These are phyloP conservation scores for Nothoprocta pentlandii DNA, from an alignment of 2,113 vertebrate genomes.

Conservation along the genomic window DNA sequence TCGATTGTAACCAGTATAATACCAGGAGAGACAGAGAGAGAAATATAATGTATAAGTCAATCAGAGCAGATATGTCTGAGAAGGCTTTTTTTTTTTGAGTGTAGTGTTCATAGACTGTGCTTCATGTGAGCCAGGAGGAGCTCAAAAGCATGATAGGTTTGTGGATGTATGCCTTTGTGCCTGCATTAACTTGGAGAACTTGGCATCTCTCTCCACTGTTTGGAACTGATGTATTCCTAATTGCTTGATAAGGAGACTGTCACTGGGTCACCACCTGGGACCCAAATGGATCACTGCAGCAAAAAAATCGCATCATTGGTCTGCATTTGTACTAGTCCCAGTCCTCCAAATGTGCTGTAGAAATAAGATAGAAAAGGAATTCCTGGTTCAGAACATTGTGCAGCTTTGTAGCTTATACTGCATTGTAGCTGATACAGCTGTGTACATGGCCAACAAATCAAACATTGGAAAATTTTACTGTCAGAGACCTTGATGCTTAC, in stretches of 20 bases:
- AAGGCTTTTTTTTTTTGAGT: background rate
- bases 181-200: background rate
- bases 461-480: background rate
- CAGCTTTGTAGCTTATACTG: background rate
- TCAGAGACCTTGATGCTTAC: background rate
- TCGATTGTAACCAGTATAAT: background rate
- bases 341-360: fast-evolving
- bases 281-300: background rate
- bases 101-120: background rate
- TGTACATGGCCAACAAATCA: background rate
- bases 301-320: background rate
- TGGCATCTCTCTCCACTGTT: background rate
- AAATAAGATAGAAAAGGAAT: background rate
- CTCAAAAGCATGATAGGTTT: background rate
- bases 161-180: background rate
- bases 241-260: background rate
- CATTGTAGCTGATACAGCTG: background rate
- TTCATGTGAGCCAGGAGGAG: background rate
- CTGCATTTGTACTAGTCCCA: background rate
- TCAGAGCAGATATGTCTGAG: background rate
- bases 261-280: background rate
- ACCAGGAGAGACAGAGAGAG: background rate
- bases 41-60: background rate
- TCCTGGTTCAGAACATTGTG: background rate
- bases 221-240: background rate